These are phyloP conservation scores for Andrena bicolor DNA, from an alignment of 2,888 invertebrate genomes.

Conservation along the genomic window DNA sequence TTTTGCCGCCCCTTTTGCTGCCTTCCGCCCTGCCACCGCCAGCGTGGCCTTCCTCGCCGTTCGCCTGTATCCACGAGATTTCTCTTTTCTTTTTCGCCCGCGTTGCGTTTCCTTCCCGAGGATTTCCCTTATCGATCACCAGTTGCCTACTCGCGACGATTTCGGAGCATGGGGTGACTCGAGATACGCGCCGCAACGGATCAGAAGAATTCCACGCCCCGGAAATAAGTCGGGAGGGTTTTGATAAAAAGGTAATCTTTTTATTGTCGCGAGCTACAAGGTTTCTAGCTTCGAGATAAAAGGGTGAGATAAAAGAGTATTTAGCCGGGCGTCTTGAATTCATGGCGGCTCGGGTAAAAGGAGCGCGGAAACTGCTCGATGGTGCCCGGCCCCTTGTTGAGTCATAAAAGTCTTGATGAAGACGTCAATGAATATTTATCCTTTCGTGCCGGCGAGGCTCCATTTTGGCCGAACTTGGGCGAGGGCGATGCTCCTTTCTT, in stretches of 20 bases:
- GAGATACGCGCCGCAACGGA: not conserved
- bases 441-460: constrained; percentile 72
- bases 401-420: constrained; percentile 83
- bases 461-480: constrained; percentile 63
- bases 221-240: not conserved
- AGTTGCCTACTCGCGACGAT: constrained; percentile 2
- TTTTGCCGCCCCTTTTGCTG: constrained; percentile 79
- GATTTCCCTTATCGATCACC: constrained; percentile 31
- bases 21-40: constrained; percentile 50
- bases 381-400: constrained; percentile 48
- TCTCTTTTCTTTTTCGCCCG: constrained; percentile 3
- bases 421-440: constrained; percentile 84
- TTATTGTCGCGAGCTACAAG: not conserved
- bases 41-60: constrained; percentile 42
- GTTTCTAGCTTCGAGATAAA: not conserved
- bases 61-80: constrained; percentile 6
- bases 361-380: constrained; percentile 14
- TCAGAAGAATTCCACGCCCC: not conserved
- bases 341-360: constrained; percentile 23
- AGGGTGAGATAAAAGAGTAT: constrained; percentile 1
- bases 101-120: constrained; percentile 10
- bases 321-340: constrained; percentile 13
- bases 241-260: not conserved
- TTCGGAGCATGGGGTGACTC: not conserved
- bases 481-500: constrained; percentile 66